phyloP scores from a whole-genome alignment of 1,140 invertebrate species.

The Drosophila nebulosa region DNA sequence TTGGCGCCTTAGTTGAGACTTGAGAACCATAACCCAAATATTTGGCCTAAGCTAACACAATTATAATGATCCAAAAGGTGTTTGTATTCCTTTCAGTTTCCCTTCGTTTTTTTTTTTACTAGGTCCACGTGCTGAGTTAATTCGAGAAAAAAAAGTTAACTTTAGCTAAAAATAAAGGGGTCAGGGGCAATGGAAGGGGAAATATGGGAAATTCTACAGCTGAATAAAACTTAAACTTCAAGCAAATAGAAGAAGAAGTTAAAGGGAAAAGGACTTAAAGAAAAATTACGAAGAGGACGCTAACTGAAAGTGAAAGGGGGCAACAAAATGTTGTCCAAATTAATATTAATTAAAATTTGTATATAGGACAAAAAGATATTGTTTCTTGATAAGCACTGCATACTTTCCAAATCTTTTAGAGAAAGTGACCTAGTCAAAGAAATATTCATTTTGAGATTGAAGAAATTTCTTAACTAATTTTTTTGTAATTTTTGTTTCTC shows the following conservation, averaged over 20 bases:
- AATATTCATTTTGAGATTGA: too few relatives aligned
- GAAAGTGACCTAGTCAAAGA: too few relatives aligned
- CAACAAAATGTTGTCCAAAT: too few relatives aligned
- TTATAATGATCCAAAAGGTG: slow-evolving; percentile 9
- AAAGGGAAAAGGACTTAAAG: too few relatives aligned
- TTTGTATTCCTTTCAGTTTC: neutral
- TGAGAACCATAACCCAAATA: neutral
- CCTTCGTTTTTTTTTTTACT: neutral
- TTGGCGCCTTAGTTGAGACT: neutral
- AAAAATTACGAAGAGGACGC: too few relatives aligned
- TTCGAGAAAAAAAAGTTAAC: slow-evolving; percentile 53
- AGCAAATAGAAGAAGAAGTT: slow-evolving; percentile 20
- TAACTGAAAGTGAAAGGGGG: too few relatives aligned
- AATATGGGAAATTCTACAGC: neutral
- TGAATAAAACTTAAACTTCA: slow-evolving; percentile 4
- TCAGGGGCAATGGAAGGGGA: neutral
- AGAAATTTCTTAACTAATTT: too few relatives aligned
- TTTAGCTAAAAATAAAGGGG: slow-evolving; percentile 26
- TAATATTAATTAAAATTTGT: too few relatives aligned
- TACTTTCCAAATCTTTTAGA: too few relatives aligned
- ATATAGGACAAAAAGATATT: too few relatives aligned
- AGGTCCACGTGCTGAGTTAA: slow-evolving; percentile 45
- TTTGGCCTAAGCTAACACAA: neutral
- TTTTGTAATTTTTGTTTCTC: too few relatives aligned
- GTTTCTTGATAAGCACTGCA: too few relatives aligned